A percentile compares a stretch with the other conserved stretches of the same genome.
These are phyloP conservation scores for Clivina fossor DNA, from an alignment of 2,888 invertebrate species.

Conservation along the genomic window DNA sequence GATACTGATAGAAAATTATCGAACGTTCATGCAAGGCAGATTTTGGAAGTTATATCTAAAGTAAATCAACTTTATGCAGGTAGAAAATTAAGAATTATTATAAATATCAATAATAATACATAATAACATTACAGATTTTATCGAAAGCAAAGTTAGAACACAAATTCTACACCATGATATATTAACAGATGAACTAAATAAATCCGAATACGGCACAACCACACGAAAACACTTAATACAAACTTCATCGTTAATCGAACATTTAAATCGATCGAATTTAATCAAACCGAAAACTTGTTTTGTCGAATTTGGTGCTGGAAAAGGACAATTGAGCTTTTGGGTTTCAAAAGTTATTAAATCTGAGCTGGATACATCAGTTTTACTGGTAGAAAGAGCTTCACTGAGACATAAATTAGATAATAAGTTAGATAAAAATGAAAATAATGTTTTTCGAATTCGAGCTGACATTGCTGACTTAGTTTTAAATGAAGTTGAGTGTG, in stretches of 20 bases:
- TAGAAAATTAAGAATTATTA: conserved; percentile 25
- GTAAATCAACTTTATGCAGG: conserved; percentile 53
- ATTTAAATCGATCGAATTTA: conserved; percentile 64
- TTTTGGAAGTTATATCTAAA: conserved; percentile 52
- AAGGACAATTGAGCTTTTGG: conserved; percentile 82
- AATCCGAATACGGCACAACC: conserved; percentile 61
- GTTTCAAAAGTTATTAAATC: conserved; percentile 64
- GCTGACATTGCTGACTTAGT: conserved; percentile 81
- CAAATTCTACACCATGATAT: conserved; percentile 52
- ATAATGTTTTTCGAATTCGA: conserved; percentile 64
- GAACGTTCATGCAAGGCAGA: conserved; percentile 49
- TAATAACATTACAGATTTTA: conserved; percentile 39
- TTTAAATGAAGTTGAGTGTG: conserved; percentile 59
- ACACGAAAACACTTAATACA: conserved; percentile 76
- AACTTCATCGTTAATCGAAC: conserved; percentile 73
- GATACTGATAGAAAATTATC: conserved; percentile 49
- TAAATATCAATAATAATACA: background rate
- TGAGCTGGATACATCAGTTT: conserved; percentile 57
- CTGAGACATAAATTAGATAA: conserved; percentile 81
- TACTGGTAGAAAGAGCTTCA: conserved; percentile 78
- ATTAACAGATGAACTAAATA: conserved; percentile 55
- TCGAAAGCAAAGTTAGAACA: conserved; percentile 51
- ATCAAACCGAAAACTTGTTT: conserved; percentile 67
- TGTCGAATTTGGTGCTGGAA: conserved; percentile 89
- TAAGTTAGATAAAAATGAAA: conserved; percentile 55